Percentiles rank a stretch among this genome's conserved stretches.
Evolutionary conservation across 2,888 invertebrate genomes (phyloP).

Genomic region (Frankliniella fusca): DNA sequence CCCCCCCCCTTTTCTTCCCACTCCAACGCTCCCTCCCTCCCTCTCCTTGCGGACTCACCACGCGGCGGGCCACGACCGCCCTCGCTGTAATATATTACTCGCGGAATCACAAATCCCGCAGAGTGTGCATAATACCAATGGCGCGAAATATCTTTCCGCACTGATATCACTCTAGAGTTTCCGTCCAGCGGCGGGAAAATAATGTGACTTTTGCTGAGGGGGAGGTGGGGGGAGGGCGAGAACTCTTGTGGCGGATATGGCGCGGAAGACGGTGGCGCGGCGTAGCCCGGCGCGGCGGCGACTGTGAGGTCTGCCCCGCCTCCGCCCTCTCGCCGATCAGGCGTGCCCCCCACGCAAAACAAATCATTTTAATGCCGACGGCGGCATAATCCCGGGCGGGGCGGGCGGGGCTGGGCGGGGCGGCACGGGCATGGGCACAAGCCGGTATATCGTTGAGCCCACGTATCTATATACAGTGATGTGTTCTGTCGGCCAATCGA

Average conservation of each 20-base stretch:
- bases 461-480: not conserved
- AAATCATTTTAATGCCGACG: not conserved
- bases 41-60: not conserved
- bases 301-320: not conserved
- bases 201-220: not conserved
- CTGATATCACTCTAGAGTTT: conserved; percentile 13
- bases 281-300: not conserved
- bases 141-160: conserved; percentile 22
- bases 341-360: not conserved
- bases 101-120: conserved; percentile 4
- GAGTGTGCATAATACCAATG: conserved; percentile 21
- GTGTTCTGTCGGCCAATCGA: no score
- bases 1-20: not conserved
- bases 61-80: not conserved
- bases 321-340: not conserved
- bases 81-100: not conserved
- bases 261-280: not conserved
- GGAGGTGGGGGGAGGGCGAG: not conserved
- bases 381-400: not conserved
- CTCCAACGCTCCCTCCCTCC: not conserved
- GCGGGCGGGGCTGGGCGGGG: not conserved
- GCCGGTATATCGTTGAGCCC: not conserved
- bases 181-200: conserved; percentile 10
- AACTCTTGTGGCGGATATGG: conserved; percentile 22
- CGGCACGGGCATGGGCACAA: not conserved